A percentile compares a stretch with the other conserved stretches of the same genome.
phyloP scores from a whole-genome alignment of 2,797 vertebrate genomes.

The Miichthys miiuy region DNA sequence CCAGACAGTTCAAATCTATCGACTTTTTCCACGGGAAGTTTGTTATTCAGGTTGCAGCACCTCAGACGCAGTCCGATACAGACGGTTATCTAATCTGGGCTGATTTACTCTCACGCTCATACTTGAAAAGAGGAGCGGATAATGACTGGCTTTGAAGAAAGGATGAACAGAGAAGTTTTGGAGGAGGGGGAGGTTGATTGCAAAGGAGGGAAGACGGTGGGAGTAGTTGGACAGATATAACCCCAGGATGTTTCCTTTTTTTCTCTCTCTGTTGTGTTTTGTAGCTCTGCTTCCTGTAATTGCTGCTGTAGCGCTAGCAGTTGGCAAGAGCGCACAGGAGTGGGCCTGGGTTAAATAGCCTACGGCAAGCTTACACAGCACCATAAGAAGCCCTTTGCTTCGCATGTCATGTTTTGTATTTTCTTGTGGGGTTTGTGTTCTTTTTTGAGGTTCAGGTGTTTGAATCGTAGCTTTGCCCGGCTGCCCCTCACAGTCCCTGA shows the following conservation, averaged over 20 bases:
- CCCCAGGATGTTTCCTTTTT: constrained; percentile 53
- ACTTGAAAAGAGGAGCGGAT: constrained; percentile 66
- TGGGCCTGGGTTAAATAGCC: constrained; percentile 73
- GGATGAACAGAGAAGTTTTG: constrained; percentile 59
- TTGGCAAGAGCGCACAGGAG: constrained; percentile 63
- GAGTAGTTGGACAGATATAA: constrained; percentile 68
- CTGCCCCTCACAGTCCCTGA: constrained; percentile 61
- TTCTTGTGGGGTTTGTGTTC: constrained; percentile 61
- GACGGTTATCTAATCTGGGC: constrained; percentile 60
- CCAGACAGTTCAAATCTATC: constrained; percentile 30
- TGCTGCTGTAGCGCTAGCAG: constrained; percentile 58
- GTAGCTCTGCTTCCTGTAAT: constrained; percentile 71
- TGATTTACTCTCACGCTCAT: constrained; percentile 55
- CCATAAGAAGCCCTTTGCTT: constrained; percentile 66
- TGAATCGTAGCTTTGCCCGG: constrained; percentile 43
- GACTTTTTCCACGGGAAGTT: constrained; percentile 41
- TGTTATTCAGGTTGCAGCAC: constrained; percentile 49
- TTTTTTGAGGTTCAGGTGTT: constrained; percentile 67
- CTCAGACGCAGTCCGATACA: constrained; percentile 32
- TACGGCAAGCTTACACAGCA: constrained; percentile 55
- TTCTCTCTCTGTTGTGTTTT: constrained; percentile 47
- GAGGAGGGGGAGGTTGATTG: constrained; percentile 60
- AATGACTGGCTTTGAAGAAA: constrained; percentile 71
- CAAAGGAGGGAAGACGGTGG: constrained; percentile 43
- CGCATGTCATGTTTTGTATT: constrained; percentile 78